phyloP scores from a whole-genome alignment of 2,888 invertebrate species.

The Mycalesis mineus region DNA sequence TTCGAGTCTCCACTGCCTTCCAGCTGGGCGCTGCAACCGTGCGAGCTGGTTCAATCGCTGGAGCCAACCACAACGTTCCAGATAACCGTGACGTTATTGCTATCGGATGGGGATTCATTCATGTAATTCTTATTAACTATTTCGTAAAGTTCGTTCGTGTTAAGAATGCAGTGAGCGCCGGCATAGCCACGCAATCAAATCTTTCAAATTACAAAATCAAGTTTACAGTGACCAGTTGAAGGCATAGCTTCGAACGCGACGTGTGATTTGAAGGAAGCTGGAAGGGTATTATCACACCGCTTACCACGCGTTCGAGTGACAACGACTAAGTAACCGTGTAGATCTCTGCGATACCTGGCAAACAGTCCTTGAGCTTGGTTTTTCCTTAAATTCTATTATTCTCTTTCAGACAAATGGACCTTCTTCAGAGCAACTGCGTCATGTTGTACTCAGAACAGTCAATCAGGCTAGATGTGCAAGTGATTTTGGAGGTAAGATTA shows the following conservation, averaged over 20 bases:
- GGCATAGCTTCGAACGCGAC: too few relatives aligned
- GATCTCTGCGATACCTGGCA: too few relatives aligned
- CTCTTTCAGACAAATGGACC: not conserved
- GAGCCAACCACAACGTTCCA: not conserved
- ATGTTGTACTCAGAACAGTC: not conserved
- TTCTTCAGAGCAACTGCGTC: not conserved
- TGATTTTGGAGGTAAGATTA: not conserved
- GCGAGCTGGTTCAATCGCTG: not conserved
- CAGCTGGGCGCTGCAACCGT: not conserved
- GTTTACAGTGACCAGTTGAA: too few relatives aligned
- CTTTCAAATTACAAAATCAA: too few relatives aligned
- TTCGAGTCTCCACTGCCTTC: not conserved
- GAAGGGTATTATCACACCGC: too few relatives aligned
- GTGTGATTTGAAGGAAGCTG: too few relatives aligned
- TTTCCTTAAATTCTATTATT: not conserved
- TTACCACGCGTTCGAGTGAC: too few relatives aligned
- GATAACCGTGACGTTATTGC: not conserved
- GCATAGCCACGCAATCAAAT: too few relatives aligned
- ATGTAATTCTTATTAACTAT: not conserved
- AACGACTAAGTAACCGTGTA: too few relatives aligned
- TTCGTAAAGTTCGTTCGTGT: too few relatives aligned
- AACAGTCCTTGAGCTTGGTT: too few relatives aligned
- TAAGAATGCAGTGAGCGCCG: too few relatives aligned
- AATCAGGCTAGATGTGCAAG: not conserved
- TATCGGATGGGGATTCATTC: not conserved